These are phyloP conservation scores for Notoglanidium macrostoma DNA, from an alignment of 2,797 vertebrate species.

Conservation along the genomic window DNA sequence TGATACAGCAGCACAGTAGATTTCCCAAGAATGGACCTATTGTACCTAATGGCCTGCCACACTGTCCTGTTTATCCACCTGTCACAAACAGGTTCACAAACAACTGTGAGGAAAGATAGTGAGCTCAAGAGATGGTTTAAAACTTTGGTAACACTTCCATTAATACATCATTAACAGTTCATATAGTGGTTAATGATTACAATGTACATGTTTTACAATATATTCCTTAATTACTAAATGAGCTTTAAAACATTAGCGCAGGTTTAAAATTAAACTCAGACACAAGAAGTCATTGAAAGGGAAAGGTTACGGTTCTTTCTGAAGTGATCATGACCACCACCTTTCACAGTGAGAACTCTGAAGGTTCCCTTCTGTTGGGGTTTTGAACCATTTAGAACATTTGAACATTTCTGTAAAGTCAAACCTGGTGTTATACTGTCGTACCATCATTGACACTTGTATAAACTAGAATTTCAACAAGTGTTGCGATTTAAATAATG, in stretches of 20 bases:
- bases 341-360: not conserved
- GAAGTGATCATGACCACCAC: not conserved
- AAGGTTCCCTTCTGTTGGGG: not conserved
- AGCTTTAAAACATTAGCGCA: not conserved
- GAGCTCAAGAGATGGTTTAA: not conserved
- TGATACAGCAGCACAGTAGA: conserved; percentile 29
- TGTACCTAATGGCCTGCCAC: conserved; percentile 26
- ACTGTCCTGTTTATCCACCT: conserved; percentile 25
- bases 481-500: not conserved
- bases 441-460: not conserved
- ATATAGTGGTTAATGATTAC: not conserved
- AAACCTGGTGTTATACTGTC: not conserved
- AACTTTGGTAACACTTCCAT: not conserved
- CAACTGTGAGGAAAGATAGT: not conserved
- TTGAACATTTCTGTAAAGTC: not conserved
- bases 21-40: not conserved
- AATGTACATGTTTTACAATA: not conserved
- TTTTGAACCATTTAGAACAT: not conserved
- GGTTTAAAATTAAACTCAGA: not conserved
- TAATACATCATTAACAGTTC: not conserved
- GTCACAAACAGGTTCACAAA: conserved; percentile 14
- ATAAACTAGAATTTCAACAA: not conserved
- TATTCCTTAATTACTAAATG: not conserved
- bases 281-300: not conserved
- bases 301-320: not conserved